phyloP scores from a whole-genome alignment of 2,113 vertebrate species.

The Mormoops blainvillei region DNA sequence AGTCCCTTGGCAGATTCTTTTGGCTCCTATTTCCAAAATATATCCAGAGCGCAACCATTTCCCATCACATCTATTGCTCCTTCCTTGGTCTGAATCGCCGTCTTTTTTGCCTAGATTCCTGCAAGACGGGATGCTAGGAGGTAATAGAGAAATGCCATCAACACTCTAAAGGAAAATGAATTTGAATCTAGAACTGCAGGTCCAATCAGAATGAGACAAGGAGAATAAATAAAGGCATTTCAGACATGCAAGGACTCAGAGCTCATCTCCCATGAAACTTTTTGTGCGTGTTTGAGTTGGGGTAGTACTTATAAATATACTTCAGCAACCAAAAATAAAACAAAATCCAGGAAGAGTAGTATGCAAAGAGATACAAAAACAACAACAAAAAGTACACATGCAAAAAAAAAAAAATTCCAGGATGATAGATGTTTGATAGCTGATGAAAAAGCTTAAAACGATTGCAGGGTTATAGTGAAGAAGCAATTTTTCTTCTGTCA shows the following conservation, averaged over 20 bases:
- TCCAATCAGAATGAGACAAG: neutral
- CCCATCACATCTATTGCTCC: neutral
- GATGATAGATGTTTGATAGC: neutral
- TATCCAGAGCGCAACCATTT: neutral
- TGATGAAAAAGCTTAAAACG: slow-evolving; percentile 10
- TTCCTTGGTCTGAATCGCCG: neutral
- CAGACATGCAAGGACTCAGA: neutral
- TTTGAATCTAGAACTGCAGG: neutral
- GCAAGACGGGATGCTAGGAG: neutral
- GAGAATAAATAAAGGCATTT: neutral
- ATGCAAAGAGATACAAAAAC: neutral
- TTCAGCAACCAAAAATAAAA: neutral
- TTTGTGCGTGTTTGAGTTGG: too few species aligned
- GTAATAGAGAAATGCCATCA: slow-evolving; percentile 2
- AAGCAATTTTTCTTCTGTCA: neutral
- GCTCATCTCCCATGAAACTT: neutral
- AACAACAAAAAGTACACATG: neutral
- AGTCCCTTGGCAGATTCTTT: neutral
- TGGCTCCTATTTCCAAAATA: neutral
- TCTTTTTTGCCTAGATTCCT: neutral
- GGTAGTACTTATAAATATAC: neutral
- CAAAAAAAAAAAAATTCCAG: neutral
- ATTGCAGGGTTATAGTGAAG: neutral
- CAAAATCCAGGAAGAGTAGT: neutral
- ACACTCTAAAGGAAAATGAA: neutral